Conservation (phyloP, 2,888 invertebrate species). For the Dusona sp. region DNA sequence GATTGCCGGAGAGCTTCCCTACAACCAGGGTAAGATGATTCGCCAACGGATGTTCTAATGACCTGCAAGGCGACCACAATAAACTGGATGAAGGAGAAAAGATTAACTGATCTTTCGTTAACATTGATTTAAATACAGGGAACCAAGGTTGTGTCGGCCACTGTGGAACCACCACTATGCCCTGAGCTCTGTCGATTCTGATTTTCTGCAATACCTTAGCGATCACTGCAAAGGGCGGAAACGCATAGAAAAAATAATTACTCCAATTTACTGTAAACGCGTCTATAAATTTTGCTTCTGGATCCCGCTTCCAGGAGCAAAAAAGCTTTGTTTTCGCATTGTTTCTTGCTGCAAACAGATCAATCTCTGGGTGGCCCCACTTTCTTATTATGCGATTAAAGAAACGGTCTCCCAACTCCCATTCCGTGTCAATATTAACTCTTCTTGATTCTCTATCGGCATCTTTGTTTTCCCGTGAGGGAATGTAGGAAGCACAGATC, state of each 20-base stretch:
- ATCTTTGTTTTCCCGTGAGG: background rate
- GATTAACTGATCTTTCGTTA: background rate
- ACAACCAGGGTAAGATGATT: background rate
- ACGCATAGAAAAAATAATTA: background rate
- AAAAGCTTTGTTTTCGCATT: background rate
- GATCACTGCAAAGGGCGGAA: background rate
- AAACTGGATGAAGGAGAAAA: background rate
- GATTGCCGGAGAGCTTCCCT: background rate
- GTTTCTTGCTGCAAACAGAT: background rate
- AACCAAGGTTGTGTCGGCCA: background rate
- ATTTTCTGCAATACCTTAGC: background rate
- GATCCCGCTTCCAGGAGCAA: background rate
- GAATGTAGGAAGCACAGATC: slow-evolving; percentile 1
- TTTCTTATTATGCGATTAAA: too few species aligned
- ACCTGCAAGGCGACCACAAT: background rate
- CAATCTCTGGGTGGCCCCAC: background rate
- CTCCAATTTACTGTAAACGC: background rate
- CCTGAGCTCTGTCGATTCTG: background rate
- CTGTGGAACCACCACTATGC: background rate
- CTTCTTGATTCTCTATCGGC: background rate
- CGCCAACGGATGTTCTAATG: background rate
- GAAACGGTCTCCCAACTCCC: too few species aligned
- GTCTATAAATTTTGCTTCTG: background rate
- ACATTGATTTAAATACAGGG: background rate
- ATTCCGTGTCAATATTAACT: background rate